A percentile compares a stretch with the other conserved stretches of the same genome.
phyloP scores from a whole-genome alignment of 2,113 vertebrate genomes.

The Dipodomys spectabilis region DNA sequence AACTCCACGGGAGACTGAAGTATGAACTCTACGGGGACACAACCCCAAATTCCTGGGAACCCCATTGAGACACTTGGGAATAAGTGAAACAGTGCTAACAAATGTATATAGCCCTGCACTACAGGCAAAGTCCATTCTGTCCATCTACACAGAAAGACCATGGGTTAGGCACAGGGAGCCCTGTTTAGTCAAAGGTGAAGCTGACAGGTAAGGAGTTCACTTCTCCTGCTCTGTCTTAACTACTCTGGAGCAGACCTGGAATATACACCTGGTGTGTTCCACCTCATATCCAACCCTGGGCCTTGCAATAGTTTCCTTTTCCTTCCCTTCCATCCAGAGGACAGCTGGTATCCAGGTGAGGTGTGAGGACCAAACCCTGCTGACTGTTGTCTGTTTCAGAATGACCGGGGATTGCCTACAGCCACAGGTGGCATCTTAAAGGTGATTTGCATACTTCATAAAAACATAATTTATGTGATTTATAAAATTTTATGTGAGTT shows the following conservation, averaged over 20 bases:
- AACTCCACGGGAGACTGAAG: background rate
- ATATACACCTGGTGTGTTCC: background rate
- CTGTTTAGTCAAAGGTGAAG: background rate
- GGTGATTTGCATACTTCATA: slow-evolving; percentile 60
- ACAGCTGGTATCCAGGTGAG: background rate
- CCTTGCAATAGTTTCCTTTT: background rate
- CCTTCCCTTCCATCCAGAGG: background rate
- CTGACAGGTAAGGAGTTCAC: background rate
- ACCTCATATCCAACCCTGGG: too few species aligned
- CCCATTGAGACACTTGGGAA: background rate
- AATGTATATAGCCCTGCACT: background rate
- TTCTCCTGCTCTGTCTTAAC: background rate
- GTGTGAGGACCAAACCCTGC: accelerated
- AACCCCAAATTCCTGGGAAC: background rate
- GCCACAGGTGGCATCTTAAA: slow-evolving; percentile 41
- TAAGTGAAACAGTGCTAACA: background rate
- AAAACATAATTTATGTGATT: slow-evolving; percentile 64
- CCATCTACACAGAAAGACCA: background rate
- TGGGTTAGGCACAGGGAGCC: background rate
- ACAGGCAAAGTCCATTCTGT: background rate
- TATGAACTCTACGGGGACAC: background rate
- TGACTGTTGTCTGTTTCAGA: background rate
- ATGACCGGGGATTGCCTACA: background rate
- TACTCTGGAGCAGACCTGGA: background rate
- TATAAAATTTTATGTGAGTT: slow-evolving; percentile 64